Conservation (phyloP, 35 echinoderm and acorn worm species). For the Anneissia japonica region DNA sequence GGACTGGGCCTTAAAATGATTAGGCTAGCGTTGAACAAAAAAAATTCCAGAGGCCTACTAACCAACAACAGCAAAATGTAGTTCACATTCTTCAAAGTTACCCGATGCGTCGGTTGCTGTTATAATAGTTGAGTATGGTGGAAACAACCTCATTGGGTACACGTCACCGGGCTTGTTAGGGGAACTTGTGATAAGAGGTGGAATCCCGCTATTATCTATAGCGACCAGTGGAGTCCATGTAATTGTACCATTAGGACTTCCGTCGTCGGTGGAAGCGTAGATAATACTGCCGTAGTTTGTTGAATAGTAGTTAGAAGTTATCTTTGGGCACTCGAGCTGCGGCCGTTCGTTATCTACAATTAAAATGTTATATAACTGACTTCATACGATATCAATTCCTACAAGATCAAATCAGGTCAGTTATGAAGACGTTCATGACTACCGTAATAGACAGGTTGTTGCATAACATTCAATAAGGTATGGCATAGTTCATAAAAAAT, state of each 20-base stretch:
- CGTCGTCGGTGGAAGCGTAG: neutral
- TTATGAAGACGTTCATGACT: too few species aligned
- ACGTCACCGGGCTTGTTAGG: neutral
- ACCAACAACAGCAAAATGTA: neutral
- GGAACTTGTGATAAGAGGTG: neutral
- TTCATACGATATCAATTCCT: too few species aligned
- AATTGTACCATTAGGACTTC: neutral
- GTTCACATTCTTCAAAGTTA: neutral
- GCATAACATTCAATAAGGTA: too few species aligned
- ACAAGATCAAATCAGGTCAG: too few species aligned
- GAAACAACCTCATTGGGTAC: neutral
- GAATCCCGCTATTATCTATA: neutral
- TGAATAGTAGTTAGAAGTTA: neutral
- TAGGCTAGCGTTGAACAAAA: too few species aligned
- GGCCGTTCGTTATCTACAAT: neutral
- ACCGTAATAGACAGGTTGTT: too few species aligned
- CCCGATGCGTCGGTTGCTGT: neutral
- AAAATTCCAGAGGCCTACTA: too few species aligned
- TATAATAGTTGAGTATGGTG: neutral
- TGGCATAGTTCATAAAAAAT: too few species aligned
- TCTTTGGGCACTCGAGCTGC: neutral
- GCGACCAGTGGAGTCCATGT: neutral
- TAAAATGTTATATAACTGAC: too few species aligned
- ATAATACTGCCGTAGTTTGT: neutral
- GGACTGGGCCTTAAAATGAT: too few species aligned